Evolutionary conservation across 2,797 vertebrate genomes (phyloP), one percentile per base, ranked within the genome.

Genomic region (Coranthus polyacanthus): DNA sequence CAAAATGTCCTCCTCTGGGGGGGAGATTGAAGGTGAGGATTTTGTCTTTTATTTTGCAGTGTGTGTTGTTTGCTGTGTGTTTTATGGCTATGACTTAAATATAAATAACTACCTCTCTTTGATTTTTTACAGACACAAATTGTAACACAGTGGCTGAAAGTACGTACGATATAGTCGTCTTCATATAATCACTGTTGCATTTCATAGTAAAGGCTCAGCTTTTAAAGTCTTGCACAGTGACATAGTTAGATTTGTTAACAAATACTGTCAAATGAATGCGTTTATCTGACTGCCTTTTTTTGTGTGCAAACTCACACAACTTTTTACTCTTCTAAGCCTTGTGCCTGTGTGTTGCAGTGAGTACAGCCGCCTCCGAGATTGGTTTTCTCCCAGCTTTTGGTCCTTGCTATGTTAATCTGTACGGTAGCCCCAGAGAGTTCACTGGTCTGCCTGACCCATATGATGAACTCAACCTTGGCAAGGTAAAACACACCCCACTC

Each of bases 371-470:
- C 62, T 94, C 94, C 16, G 96, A 96, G 68, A 87, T 95, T 68
- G 98, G 98, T 21, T 99, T 99, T 83, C 93, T 99, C 60, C 98
- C 98, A 70, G 96, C 95, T 0, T 99, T 99, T 92, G 98, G 98
- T 1, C 98, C 98, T 24, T 97, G 96, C 82, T 99, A 98, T 50
- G 59, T 99, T 67, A 99, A 99, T 78, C 92, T 99, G 9, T 99
- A 99, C 0, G 98, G 98, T 46, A 98, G 98, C 78, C 97, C 94
- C 34, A 93, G 98, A 89, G 98, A 99, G 84, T 99, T 95, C 69
- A 95, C 94, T 0, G 95, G 95, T 61, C 95, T 98, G 61, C 92
- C 95, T 9, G 97, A 99, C 74, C 96, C 96, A 0, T 98, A 97
- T 0, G 96, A 99, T 2, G 95, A 98, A 1, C 93, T 99, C 60